Base-by-base conservation (phyloP, 1,140 invertebrate species). In the Scylla paramamosain region DNA sequence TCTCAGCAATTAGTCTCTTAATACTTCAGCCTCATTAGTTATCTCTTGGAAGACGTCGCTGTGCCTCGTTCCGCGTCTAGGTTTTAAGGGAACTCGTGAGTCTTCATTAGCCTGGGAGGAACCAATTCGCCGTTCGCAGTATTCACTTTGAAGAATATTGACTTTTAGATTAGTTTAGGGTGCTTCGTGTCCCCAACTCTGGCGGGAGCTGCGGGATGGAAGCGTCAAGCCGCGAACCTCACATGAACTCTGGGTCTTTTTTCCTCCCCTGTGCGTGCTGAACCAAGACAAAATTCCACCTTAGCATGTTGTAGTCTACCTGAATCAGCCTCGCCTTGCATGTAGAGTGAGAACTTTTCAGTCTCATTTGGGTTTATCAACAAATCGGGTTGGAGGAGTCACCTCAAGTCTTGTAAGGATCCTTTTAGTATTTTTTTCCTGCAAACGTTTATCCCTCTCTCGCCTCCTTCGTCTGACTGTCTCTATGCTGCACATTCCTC, bases 131-230 rank as follows among this genome's bases (percentile, higher is more conserved):
- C n/a, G 8, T 77, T 77, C 67, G 67, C 20, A 77, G n/a, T 20
- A 77, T 77, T 77, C 67, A 77, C 67, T 77, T 77, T 77, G 67
- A 77, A 77, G 67, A 77, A 77, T 77, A 77, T 77, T 77, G 67
- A 77, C 67, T 77, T 77, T 77, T 77, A n/a, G 67, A 77, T 77
- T 77, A 77, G 67, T 77, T 77, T 77, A n/a, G 67, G 67, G 12
- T n/a, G 67, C 67, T n/a, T 77, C 67, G 67, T 77, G 67, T 77
- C 67, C 67, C n/a, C 67, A 0, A 77, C 67, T 77, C 67, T 7
- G n/a, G 67, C 20, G 20, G 67, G n/a, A 88, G 29, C 32, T 31
- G 20, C 31, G 46, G 31, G 16, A 25, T 88, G 31, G 87, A 88
- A 88, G 39, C 32, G 31, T 6, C 25, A 29, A 7, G 32, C 28